Evolutionary conservation across 1,140 invertebrate genomes (phyloP).

Genomic region (Danaus plexippus): DNA sequence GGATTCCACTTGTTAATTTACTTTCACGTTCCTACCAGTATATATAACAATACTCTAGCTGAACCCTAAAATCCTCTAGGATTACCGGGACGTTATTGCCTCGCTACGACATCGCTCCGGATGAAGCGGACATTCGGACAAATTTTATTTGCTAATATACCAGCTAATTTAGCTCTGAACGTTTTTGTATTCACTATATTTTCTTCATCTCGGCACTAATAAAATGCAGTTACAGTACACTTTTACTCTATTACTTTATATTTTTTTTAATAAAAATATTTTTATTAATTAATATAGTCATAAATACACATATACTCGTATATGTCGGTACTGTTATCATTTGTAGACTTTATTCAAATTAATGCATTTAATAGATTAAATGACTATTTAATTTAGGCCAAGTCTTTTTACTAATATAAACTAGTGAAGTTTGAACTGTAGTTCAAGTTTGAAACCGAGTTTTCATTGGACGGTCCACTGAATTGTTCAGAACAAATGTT

Average conservation of each 20-base stretch:
- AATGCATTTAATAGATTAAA: too few species aligned
- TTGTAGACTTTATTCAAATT: too few species aligned
- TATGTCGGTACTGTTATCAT: too few species aligned
- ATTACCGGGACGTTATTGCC: slow-evolving; percentile 56
- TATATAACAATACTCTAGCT: slow-evolving; percentile 41
- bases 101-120: slow-evolving; percentile 28
- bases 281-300: too few species aligned
- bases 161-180: slow-evolving; percentile 20
- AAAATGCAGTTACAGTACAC: too few species aligned
- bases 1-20: slow-evolving; percentile 48
- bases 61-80: slow-evolving; percentile 41
- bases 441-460: slow-evolving; percentile 20
- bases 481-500: slow-evolving; percentile 30
- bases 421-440: slow-evolving; percentile 11
- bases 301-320: too few species aligned
- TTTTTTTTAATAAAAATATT: too few species aligned
- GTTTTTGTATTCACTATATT: too few species aligned
- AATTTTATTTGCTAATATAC: slow-evolving; percentile 40
- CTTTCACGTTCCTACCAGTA: slow-evolving; percentile 26
- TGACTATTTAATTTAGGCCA: too few species aligned
- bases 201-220: too few species aligned
- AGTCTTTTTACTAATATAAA: not conserved
- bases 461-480: slow-evolving; percentile 24
- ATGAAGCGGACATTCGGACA: slow-evolving; percentile 27
- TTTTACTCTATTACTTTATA: too few species aligned